Base-by-base conservation (phyloP, 2,888 invertebrate species). In the Tholera decimalis region DNA sequence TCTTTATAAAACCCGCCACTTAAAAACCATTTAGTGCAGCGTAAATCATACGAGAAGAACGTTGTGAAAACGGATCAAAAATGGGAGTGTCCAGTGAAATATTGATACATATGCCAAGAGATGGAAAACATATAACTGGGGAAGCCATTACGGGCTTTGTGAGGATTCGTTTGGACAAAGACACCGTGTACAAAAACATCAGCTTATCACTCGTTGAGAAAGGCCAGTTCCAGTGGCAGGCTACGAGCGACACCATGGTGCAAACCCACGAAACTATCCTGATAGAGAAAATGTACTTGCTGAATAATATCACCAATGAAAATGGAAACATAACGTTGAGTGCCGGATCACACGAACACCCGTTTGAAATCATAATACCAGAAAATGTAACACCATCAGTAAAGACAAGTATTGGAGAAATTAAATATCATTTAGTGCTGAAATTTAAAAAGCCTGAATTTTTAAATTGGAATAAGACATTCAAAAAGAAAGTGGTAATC, bases 81-180 rank as follows among this genome's bases (percentile, higher is more conserved):
- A 87, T 87, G 86, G 82, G 79, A 50, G 66, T 87, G 3, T 56
- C 47, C 0, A 83, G 84, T 70, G 68, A 87, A 67, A 85, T 87
- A 41, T 57, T 79, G 1, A 72, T 86, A 11, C 79, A 26, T 49
- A 47, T 30, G 11, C 68, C 69, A 0, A 47, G 3, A 20, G 73
- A 71, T 26, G 80, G 76, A 22, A 68, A 63, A 1, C 78, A 81
- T 44, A 70, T 58, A 35, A 75, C 82, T 0, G 84, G 86, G 0
- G 51, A 62, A 33, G 20, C 73, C 6, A 79, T 87, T 0, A 54
- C 37, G 5, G 86, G 86, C 26, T 50, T 59, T 9, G 70, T 85
- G 2, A 81, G 60, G 43, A 86, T 83, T 50, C 33, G 69, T 18
- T 15, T 85, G 0, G 79, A 81, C 15, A 70, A 80, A 50, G 73